A percentile compares a stretch with the other conserved stretches of the same genome.
These are phyloP conservation scores for Drosophila prostipennis DNA, from an alignment of 2,888 invertebrate genomes.

Conservation along the genomic window DNA sequence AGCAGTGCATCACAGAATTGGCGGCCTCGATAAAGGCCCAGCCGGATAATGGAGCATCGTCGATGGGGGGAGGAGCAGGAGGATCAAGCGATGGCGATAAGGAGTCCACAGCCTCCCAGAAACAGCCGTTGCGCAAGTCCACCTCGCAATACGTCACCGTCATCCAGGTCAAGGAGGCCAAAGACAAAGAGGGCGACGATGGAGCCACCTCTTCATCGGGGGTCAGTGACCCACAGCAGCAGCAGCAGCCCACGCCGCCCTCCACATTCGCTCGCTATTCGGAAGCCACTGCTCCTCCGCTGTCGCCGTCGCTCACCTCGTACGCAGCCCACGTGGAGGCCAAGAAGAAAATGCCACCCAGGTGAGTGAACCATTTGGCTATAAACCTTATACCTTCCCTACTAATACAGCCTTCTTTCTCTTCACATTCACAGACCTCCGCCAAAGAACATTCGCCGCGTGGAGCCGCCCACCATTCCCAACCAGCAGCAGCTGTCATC, in stretches of 20 bases:
- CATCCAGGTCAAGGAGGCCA: slow-evolving; percentile 93
- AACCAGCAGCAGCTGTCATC: slow-evolving; percentile 76
- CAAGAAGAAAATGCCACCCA: slow-evolving; percentile 88
- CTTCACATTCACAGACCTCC: slow-evolving; percentile 85
- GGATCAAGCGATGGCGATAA: slow-evolving; percentile 36
- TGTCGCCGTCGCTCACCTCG: slow-evolving; percentile 81
- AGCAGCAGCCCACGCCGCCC: slow-evolving; percentile 53
- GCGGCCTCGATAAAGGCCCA: slow-evolving; percentile 84
- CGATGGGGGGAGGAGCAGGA: not conserved
- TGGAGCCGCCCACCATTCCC: slow-evolving; percentile 86
- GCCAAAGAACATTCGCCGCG: slow-evolving; percentile 87
- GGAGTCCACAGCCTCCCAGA: slow-evolving; percentile 31
- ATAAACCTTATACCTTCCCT: not conserved
- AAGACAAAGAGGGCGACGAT: slow-evolving; percentile 74
- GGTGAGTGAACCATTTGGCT: slow-evolving; percentile 81
- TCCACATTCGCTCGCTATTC: slow-evolving; percentile 81
- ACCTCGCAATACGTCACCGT: slow-evolving; percentile 91
- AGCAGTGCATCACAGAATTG: slow-evolving; percentile 90
- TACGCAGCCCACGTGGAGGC: slow-evolving; percentile 84
- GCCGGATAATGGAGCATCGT: slow-evolving; percentile 21
- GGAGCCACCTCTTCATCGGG: slow-evolving; percentile 31
- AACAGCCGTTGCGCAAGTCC: slow-evolving; percentile 59
- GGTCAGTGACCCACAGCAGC: slow-evolving; percentile 43
- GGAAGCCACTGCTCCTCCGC: slow-evolving; percentile 82
- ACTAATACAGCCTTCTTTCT: not conserved